phyloP scores from a whole-genome alignment of 2,888 invertebrate genomes.

The Tenthredo mesomela region DNA sequence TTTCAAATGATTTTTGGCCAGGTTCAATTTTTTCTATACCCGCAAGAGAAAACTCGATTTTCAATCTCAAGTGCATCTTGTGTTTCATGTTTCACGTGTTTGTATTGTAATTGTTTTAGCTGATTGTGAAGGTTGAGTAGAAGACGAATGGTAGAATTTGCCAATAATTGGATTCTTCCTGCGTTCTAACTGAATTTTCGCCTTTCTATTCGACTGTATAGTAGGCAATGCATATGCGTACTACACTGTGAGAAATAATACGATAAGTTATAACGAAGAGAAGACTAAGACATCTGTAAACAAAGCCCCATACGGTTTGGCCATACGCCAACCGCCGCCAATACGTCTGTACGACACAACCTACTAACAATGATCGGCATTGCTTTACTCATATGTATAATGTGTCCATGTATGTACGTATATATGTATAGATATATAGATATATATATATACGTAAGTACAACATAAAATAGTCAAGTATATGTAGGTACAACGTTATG shows the following conservation, averaged over 20 bases:
- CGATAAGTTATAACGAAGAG: background rate
- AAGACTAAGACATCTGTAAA: slow-evolving; percentile 41
- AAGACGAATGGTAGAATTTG: background rate
- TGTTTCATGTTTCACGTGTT: too few relatives aligned
- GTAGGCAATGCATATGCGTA: background rate
- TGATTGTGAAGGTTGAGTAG: too few relatives aligned
- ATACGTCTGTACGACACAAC: slow-evolving; percentile 2
- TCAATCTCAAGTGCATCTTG: too few relatives aligned
- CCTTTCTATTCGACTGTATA: background rate
- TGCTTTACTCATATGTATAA: background rate
- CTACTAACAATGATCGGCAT: slow-evolving; percentile 15
- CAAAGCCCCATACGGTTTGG: slow-evolving; percentile 39
- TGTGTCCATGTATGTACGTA: background rate
- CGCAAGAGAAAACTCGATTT: too few relatives aligned
- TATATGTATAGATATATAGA: background rate
- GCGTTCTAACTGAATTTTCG: background rate
- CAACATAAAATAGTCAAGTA: background rate
- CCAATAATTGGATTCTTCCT: background rate
- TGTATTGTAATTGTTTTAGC: too few relatives aligned
- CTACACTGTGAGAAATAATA: background rate
- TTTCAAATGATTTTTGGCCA: too few relatives aligned
- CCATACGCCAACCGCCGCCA: slow-evolving; percentile 13
- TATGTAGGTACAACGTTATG: slow-evolving; percentile 21
- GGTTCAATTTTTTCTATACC: too few relatives aligned
- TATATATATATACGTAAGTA: background rate